phyloP scores from a whole-genome alignment of 1,140 invertebrate genomes.

The Drosophila repleta region DNA sequence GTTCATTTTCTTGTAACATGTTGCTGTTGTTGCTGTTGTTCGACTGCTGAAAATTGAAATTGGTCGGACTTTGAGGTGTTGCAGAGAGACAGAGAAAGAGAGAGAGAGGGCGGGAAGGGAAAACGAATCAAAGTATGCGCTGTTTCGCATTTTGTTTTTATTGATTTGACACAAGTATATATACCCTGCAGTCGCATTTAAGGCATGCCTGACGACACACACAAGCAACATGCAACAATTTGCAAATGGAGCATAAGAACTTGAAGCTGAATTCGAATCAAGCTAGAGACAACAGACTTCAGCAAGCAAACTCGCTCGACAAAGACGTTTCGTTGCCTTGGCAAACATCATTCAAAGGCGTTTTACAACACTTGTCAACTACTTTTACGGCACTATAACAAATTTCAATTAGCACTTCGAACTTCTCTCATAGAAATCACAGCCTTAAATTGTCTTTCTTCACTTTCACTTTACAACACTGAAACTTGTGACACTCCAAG shows the following conservation, averaged over 20 bases:
- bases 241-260: too few species aligned
- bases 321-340: too few species aligned
- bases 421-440: background rate
- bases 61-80: slow-evolving; percentile 38
- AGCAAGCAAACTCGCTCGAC: too few species aligned
- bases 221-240: background rate
- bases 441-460: too few species aligned
- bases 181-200: background rate
- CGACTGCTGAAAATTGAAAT: slow-evolving; percentile 57
- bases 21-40: slow-evolving; percentile 50
- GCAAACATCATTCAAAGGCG: background rate
- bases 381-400: background rate
- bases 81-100: background rate
- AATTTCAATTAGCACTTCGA: too few species aligned
- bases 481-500: too few species aligned
- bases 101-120: background rate
- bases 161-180: slow-evolving; percentile 37
- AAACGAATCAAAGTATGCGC: slow-evolving; percentile 34
- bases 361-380: background rate
- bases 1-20: slow-evolving; percentile 75
- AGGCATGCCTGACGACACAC: background rate
- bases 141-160: slow-evolving; percentile 33
- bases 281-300: too few species aligned
- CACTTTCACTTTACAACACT: too few species aligned
- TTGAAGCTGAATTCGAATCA: too few species aligned